Evolutionary conservation across 2,113 vertebrate species (phyloP), one percentile per base, ranked within the genome.

Genomic region (Pterocles burchelli): DNA sequence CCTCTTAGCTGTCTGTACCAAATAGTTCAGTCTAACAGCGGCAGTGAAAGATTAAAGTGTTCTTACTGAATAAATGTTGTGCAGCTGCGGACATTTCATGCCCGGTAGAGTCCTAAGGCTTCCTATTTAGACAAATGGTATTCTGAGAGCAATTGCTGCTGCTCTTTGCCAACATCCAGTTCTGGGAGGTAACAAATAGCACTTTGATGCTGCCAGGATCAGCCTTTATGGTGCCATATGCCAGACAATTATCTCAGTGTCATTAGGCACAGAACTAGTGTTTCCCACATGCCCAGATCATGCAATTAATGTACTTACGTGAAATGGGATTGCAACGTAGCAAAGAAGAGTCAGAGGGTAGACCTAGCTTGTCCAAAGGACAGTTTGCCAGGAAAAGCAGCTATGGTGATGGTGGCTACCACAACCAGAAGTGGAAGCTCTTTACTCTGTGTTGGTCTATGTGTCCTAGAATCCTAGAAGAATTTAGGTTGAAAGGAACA

Each of bases 181-280:
- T 88, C 86, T 86, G 48, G 59, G 79, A 92, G 65, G 52, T 87
- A 75, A 43, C 81, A 88, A 86, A 90, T 34, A 84, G 43, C 41
- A 21, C 65, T 93, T 68, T 61, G 74, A 89, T 71, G 77, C 70
- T 95, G 72, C 38, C 0, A 36, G 73, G 65, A 92, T 90, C 80
- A 74, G 86, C 61, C 76, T 92, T 71, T 84, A 52, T 58, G 83
- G 43, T 86, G 76, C 76, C 93, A 89, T 91, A 92, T 93, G 93
- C 89, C 68, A 85, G 89, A 61, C 45, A 90, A 92, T 92, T 96
- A 93, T 90, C 48, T 79, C 34, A 49, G 57, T 78, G 61, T 88
- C 70, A 89, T 95, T 95, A 89, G 93, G 65, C 61, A 84, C 52
- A 81, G 75, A 92, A 67, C 65, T 65, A 83, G 80, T 84, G 73